Evolutionary conservation across 2,797 vertebrate genomes (phyloP).

Genomic region (Propithecus perrieri): DNA sequence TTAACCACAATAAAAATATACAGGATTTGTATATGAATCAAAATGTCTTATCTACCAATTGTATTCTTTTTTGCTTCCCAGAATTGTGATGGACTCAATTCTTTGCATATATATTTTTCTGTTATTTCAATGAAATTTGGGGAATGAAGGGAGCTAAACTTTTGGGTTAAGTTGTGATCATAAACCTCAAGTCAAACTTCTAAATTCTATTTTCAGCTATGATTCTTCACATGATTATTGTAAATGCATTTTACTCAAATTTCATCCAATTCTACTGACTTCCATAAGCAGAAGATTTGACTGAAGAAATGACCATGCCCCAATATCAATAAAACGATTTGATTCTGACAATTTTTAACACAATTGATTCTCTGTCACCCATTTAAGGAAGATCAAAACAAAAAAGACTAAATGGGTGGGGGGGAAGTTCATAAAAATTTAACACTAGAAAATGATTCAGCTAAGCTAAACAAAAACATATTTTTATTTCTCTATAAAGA

Average conservation of each 20-base stretch:
- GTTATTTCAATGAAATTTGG: neutral
- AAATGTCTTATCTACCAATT: neutral
- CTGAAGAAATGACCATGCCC: neutral
- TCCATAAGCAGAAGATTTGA: neutral
- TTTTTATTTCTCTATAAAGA: neutral
- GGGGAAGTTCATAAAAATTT: neutral
- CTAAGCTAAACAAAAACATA: neutral
- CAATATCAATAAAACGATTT: neutral
- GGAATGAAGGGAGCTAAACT: neutral
- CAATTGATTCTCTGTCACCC: neutral
- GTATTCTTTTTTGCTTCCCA: neutral
- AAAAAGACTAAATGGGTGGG: neutral
- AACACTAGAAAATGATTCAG: neutral
- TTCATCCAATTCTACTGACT: neutral
- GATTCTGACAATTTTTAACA: neutral
- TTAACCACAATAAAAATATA: neutral
- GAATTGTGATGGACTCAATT: neutral
- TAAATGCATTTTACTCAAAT: neutral
- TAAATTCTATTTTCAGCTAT: neutral
- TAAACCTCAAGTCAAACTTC: neutral
- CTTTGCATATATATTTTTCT: neutral
- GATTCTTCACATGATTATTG: neutral
- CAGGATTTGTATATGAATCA: neutral
- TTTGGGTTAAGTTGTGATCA: neutral
- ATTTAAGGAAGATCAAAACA: neutral